Base-by-base conservation (phyloP, 2,888 invertebrate genomes). In the Lithophane socia region DNA sequence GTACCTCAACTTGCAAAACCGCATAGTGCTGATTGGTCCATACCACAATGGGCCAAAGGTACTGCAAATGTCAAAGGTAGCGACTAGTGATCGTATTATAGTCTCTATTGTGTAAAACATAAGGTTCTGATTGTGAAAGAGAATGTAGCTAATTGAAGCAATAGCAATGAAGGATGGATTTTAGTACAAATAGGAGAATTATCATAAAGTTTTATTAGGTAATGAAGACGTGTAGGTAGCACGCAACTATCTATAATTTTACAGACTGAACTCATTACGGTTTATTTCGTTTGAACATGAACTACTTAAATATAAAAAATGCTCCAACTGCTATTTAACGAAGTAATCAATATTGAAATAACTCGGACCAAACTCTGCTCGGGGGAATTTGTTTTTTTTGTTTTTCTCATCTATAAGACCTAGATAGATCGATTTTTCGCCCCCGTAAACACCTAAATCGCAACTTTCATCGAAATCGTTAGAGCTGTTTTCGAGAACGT, bases 31-130 rank as follows among this genome's bases (percentile, higher is more conserved):
- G 85, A 83, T 85, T 82, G 82, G 83, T 74, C 47, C 71, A 72
- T 54, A 72, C 69, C 56, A 86, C 78, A 84, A 75, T 81, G 61
- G 75, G 37, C 54, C 64, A 69, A 75, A 75, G 65, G 75, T 80
- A 80, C 77, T 54, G 60, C 72, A 83, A 85, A 86, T 84, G 80
- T 86, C 80, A 85, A 73, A 77, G 66, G 70, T 79, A 58, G n/a
- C n/a, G 4, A 47, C 1, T n/a, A 52, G 10, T 56, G 44, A 63
- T 52, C 42, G 37, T 68, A 80, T 58, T 63, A 44, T 83, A 68
- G 58, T 65, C 66, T 71, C 68, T 86, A 80, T 80, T 67, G 29
- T 58, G 64, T 72, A 61, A 18, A 2, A 2, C 8, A 66, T 86
- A 86, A 80, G 75, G 80, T 84, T 71, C 61, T 29, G 8, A 54